Evolutionary conservation across 2,797 vertebrate genomes (phyloP).

Genomic region (Mus minutoides): DNA sequence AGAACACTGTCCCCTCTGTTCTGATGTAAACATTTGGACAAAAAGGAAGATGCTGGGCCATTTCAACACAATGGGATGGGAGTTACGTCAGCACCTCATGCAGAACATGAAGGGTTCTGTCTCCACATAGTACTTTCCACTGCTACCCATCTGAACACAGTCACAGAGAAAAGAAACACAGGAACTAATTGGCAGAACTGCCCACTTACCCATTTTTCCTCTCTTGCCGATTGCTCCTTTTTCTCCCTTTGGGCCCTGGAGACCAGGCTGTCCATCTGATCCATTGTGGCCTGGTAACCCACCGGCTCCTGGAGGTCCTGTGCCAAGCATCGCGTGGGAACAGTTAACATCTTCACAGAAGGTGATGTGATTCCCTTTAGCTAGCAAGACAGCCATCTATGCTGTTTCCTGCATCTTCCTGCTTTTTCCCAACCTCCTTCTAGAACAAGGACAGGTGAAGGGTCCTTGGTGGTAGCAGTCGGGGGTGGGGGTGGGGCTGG

Average conservation of each 20-base stretch:
- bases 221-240: conserved; percentile 93
- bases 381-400: background rate
- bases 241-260: conserved; percentile 91
- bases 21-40: background rate
- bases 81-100: background rate
- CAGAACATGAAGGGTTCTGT: background rate
- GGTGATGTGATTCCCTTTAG: background rate
- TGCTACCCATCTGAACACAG: too few species aligned
- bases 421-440: background rate
- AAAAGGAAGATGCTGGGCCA: background rate
- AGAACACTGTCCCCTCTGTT: background rate
- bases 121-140: background rate
- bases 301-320: conserved; percentile 91
- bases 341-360: background rate
- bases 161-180: background rate
- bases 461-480: background rate
- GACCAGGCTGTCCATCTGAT: conserved; percentile 90
- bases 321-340: background rate
- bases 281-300: conserved; percentile 93
- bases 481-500: background rate
- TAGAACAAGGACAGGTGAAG: background rate
- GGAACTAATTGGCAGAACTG: background rate
- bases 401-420: background rate
- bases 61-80: background rate
- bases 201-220: conserved; percentile 93